Evolutionary conservation across 2,797 vertebrate species (phyloP).

Genomic region (Myotis findleyi): DNA sequence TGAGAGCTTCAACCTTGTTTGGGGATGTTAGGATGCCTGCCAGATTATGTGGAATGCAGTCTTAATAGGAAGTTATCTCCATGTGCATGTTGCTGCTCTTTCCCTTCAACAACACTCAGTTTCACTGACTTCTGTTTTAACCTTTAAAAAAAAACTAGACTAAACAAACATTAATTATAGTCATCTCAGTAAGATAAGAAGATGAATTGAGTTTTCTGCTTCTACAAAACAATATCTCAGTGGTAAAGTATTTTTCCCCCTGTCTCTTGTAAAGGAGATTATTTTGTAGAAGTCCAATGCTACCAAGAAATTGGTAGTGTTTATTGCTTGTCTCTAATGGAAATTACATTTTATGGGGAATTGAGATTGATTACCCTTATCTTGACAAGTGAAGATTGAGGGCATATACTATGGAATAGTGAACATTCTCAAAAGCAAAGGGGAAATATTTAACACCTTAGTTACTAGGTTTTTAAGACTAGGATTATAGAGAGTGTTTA

Average conservation of each 20-base stretch:
- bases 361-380: slow-evolving; percentile 83
- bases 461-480: background rate
- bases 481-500: background rate
- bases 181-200: slow-evolving; percentile 69
- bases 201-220: slow-evolving; percentile 70
- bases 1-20: background rate
- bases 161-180: slow-evolving; percentile 74
- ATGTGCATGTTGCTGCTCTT: background rate
- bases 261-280: slow-evolving; percentile 69
- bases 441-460: slow-evolving; percentile 64
- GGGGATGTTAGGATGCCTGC: background rate
- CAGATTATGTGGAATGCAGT: background rate
- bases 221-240: slow-evolving; percentile 46
- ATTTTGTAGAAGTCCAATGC: slow-evolving; percentile 74
- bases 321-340: slow-evolving; percentile 82
- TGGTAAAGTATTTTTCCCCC: slow-evolving; percentile 53
- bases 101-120: background rate
- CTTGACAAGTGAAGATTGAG: slow-evolving; percentile 83
- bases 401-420: slow-evolving; percentile 20
- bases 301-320: slow-evolving; percentile 74
- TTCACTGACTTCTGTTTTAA: slow-evolving; percentile 61
- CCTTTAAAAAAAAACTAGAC: background rate
- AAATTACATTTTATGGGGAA: slow-evolving; percentile 82
- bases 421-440: slow-evolving; percentile 29
- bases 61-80: background rate